phyloP scores from a whole-genome alignment of 2,888 invertebrate species.

The Tenodera sinensis region DNA sequence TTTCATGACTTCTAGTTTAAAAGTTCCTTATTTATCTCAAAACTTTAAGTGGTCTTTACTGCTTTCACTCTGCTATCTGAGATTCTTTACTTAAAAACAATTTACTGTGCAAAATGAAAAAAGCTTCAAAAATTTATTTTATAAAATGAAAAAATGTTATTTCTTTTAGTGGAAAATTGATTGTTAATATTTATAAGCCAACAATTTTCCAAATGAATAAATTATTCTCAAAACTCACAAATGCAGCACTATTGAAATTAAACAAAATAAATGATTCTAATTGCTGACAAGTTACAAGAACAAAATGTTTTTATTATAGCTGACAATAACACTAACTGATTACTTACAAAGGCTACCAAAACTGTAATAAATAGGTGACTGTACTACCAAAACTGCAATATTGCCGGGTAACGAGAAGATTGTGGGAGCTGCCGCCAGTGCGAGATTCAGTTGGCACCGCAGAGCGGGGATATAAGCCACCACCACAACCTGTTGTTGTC shows the following conservation, averaged over 20 bases:
- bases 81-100: background rate
- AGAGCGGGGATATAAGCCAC: constrained; percentile 44
- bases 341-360: constrained; percentile 10
- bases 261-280: background rate
- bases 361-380: constrained; percentile 54
- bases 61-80: constrained; percentile 30
- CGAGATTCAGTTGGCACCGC: constrained; percentile 46
- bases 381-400: constrained; percentile 95
- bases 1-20: background rate
- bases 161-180: background rate
- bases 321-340: background rate
- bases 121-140: background rate
- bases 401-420: constrained; percentile 80
- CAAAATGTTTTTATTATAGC: background rate
- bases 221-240: background rate
- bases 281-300: background rate
- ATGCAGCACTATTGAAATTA: background rate
- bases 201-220: background rate
- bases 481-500: constrained; percentile 42
- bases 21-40: background rate
- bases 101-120: background rate
- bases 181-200: background rate
- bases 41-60: constrained; percentile 31
- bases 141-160: background rate
- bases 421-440: constrained; percentile 45